A percentile compares a stretch with the other conserved stretches of the same genome.
These are phyloP conservation scores for Cydia strobilella DNA, from an alignment of 1,140 invertebrate genomes.

Conservation along the genomic window DNA sequence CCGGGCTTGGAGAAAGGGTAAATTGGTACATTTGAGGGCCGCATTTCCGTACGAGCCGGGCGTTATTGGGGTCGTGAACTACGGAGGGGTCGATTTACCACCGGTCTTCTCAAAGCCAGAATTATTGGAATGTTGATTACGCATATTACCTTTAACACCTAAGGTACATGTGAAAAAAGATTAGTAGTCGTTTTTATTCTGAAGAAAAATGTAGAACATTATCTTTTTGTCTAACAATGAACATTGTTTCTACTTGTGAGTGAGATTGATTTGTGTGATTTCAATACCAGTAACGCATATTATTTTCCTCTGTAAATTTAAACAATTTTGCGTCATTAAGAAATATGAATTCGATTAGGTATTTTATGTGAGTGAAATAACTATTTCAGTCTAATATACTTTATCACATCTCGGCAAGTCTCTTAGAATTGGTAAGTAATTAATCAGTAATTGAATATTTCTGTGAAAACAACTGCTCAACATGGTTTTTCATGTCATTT, in stretches of 20 bases:
- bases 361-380: too few relatives aligned
- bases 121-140: constrained; percentile 30
- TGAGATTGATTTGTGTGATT: too few relatives aligned
- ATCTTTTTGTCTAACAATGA: too few relatives aligned
- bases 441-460: constrained; percentile 37
- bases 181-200: background rate
- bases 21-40: constrained; percentile 53
- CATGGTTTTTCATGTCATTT: constrained; percentile 33
- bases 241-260: too few relatives aligned
- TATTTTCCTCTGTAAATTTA: too few relatives aligned
- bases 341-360: too few relatives aligned
- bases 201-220: background rate
- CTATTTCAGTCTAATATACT: too few relatives aligned
- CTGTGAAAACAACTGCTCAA: constrained; percentile 31
- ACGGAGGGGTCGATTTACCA: constrained; percentile 48
- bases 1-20: constrained; percentile 46
- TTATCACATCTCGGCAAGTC: too few relatives aligned
- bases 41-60: constrained; percentile 51
- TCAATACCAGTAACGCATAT: too few relatives aligned
- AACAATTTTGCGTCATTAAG: too few relatives aligned
- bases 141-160: constrained; percentile 1
- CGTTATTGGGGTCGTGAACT: constrained; percentile 54
- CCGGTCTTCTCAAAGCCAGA: constrained; percentile 32
- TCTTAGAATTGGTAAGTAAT: too few relatives aligned
- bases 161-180: constrained; percentile 12